Evolutionary conservation across 2,797 vertebrate species (phyloP), one percentile per base, ranked within the genome.

Genomic region (Bradypus variegatus): DNA sequence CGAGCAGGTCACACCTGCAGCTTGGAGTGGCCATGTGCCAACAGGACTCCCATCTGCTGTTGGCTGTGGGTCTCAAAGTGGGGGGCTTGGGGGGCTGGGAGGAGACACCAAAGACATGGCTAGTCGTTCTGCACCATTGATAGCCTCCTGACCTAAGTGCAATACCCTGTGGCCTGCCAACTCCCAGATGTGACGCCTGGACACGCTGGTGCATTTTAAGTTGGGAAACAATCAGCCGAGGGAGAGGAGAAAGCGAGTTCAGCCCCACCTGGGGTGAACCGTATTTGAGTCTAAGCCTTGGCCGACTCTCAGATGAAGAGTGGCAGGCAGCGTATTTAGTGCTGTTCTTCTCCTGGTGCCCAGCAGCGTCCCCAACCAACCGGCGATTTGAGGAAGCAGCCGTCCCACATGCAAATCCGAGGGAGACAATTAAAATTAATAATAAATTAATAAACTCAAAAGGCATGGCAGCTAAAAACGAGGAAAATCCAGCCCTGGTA

Each of bases 1-100:
- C 1, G 53, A 92, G 64, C 0, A 58, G 55, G 0, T 29, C 15
- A 29, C 79, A 82, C 79, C 92, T 84, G 91, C 41, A 50, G 67
- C 86, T 91, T 53, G 67, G 36, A 29, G 27, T 88, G 88, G 93
- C 94, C 23, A 0, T 0, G 67, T 86, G 93, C 94, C 94, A 64
- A 12, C 8, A 0, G 33, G 93, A 72, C 82, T 75, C 55, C 36
- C 38, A 48, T 33, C 77, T 36, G 64, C 25, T 2, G 1, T 50
- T 12, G 7, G 23, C n/a, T 0, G 3, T 23, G 81, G 33, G 25
- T 91, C 78, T 87, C 16, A 6, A 21, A 45, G 41, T 1, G 1
- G 76, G 86, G 53, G 73, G 50, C n/a, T 27, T 27, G 31, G 65
- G 65, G 72, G 53, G 12, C 72, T 1, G 0, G 72, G 87, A 60